Evolutionary conservation across 2,113 vertebrate species (phyloP).

Genomic region (Vimba vimba): DNA sequence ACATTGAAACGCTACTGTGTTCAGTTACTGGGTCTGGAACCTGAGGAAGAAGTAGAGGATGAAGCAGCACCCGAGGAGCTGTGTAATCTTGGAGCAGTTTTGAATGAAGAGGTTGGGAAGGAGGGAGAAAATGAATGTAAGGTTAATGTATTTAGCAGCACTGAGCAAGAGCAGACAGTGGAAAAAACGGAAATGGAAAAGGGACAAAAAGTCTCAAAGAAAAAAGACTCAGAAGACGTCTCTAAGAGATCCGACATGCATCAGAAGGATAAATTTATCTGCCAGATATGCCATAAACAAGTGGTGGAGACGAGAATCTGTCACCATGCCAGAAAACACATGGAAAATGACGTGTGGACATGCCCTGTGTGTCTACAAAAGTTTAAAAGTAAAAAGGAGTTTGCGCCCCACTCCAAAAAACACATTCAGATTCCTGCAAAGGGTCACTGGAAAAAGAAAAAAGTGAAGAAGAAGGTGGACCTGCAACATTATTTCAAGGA

Average conservation of each 20-base stretch:
- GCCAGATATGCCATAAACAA: slow-evolving; percentile 89
- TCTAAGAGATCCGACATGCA: slow-evolving; percentile 82
- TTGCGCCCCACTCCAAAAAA: slow-evolving; percentile 87
- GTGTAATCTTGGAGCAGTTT: slow-evolving; percentile 30
- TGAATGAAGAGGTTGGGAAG: slow-evolving; percentile 50
- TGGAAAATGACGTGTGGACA: slow-evolving; percentile 82
- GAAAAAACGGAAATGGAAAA: slow-evolving; percentile 32
- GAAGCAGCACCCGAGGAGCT: slow-evolving; percentile 55
- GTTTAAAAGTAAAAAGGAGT: slow-evolving; percentile 87
- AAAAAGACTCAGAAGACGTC: slow-evolving; percentile 76
- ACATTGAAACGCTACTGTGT: slow-evolving; percentile 91
- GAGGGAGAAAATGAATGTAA: slow-evolving; percentile 77
- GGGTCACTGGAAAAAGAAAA: slow-evolving; percentile 78
- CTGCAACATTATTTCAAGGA: slow-evolving; percentile 70
- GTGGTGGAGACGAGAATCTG: slow-evolving; percentile 86
- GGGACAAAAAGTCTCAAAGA: slow-evolving; percentile 59
- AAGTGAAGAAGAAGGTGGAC: slow-evolving; percentile 64
- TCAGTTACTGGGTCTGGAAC: slow-evolving; percentile 84
- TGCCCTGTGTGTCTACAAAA: slow-evolving; percentile 91
- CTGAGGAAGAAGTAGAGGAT: slow-evolving; percentile 73
- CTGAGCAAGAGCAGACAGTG: slow-evolving; percentile 41
- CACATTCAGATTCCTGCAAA: slow-evolving; percentile 86
- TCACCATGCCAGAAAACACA: slow-evolving; percentile 94
- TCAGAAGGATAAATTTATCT: slow-evolving; percentile 88
- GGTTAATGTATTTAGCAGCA: slow-evolving; percentile 39